phyloP scores from a whole-genome alignment of 37 sponge, comb jelly and placozoan species.

The Eunapius fragilis region DNA sequence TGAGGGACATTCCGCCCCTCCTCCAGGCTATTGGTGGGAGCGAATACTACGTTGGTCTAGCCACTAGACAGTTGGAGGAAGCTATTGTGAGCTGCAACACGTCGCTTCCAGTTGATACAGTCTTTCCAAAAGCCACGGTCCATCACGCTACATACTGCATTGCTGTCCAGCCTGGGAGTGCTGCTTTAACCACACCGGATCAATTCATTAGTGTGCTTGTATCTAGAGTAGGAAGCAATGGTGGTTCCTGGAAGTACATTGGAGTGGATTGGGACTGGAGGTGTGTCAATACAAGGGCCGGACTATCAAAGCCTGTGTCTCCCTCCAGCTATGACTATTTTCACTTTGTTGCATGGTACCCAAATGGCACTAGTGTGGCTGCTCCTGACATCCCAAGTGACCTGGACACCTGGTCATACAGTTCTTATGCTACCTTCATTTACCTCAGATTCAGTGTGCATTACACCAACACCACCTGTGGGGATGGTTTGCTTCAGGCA shows the following conservation, averaged over 20 bases:
- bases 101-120: neutral
- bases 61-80: neutral
- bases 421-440: too few relatives aligned
- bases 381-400: neutral
- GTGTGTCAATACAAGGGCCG: neutral
- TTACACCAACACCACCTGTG: slow-evolving; percentile 35
- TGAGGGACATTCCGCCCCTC: neutral
- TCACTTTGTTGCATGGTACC: slow-evolving; percentile 4
- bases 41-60: slow-evolving; percentile 20
- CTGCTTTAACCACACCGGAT: neutral
- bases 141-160: slow-evolving; percentile 9
- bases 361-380: neutral
- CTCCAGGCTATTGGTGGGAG: neutral
- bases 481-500: slow-evolving; percentile 64
- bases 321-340: neutral
- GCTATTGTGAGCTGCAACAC: neutral
- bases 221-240: neutral
- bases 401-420: neutral
- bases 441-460: neutral
- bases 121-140: neutral
- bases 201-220: neutral
- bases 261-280: neutral
- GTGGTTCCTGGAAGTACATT: neutral
- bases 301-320: neutral
- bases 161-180: neutral